Evolutionary conservation across 2,797 vertebrate species (phyloP).

Genomic region (Spinus olivaceus): DNA sequence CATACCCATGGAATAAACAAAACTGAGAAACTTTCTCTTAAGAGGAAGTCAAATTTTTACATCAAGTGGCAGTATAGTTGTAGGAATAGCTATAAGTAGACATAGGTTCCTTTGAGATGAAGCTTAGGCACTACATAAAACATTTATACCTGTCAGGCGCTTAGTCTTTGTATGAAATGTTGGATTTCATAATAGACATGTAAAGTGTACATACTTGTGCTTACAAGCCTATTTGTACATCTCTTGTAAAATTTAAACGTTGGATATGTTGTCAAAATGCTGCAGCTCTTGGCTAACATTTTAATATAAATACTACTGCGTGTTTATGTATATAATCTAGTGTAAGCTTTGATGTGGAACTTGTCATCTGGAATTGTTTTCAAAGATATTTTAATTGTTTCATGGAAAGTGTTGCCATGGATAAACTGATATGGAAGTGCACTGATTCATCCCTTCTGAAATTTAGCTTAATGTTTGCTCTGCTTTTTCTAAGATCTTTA

Average conservation of each 20-base stretch:
- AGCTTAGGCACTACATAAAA: not conserved
- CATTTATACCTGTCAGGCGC: not conserved
- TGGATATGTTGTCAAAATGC: not conserved
- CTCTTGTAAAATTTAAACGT: not conserved
- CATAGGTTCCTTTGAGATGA: not conserved
- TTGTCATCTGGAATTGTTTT: conserved; percentile 52
- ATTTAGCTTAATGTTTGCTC: not conserved
- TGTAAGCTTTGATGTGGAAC: not conserved
- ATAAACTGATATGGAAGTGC: not conserved
- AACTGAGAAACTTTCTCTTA: not conserved
- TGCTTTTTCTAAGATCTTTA: not conserved
- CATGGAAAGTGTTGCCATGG: not conserved
- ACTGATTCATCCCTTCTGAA: conserved; percentile 15
- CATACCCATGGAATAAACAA: not conserved
- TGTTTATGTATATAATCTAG: not conserved
- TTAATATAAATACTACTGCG: not conserved
- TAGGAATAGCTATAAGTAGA: not conserved
- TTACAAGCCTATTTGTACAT: not conserved
- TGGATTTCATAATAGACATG: not conserved
- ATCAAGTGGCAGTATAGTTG: not conserved
- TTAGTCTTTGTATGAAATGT: not conserved
- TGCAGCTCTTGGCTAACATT: not conserved
- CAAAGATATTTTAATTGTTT: not conserved
- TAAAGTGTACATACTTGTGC: not conserved
- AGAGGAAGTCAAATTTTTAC: not conserved